Evolutionary conservation across 1,140 invertebrate genomes (phyloP), one percentile per base, ranked within the genome.

Genomic region (Caerostris darwini): DNA sequence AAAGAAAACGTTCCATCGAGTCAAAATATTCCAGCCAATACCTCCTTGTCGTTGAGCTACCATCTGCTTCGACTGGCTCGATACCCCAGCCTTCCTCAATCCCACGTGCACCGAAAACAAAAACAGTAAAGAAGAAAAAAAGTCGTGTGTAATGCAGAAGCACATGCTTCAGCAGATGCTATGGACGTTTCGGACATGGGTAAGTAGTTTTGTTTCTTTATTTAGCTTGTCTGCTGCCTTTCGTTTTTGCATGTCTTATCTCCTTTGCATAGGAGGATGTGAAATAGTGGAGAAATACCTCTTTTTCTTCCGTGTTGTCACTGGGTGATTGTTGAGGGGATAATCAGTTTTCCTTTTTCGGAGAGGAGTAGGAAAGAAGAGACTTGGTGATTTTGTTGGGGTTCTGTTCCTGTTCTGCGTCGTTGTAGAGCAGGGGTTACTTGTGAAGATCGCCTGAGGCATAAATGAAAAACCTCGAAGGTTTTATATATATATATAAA

Each of bases 191-290:
- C 53, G 64, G 64, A 54, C 59, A 89, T 54, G 87, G 87, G 57
- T 56, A 89, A 64, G 87, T 89, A 58, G 87, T 69, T 89, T 89
- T 69, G 87, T 69, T 89, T 89, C 87, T 89, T 89, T 89, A 67
- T 67, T 69, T 67, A 50, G 59, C 34, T 34, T 34, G 0, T 61
- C 53, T 17, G 8, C 67, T 69, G 8, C 19, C 19, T 69, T 14
- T 50, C 59, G 67, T 87, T 61, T 87, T 89, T 69, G 87, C 85
- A 86, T 89, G 17, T 64, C 64, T 69, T 34, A 14, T 17, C 56
- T 87, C n/a, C 34, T 69, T 89, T 56, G 53, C 87, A 89, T 69
- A 69, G 50, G 50, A 69, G 81, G 53, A 83, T 12, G 34, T 34
- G 34, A 34, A 34, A 34, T 34, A 17, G 53, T 7, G 7, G 34